Evolutionary conservation across 2,888 invertebrate genomes (phyloP), one percentile per base, ranked within the genome.

Genomic region (Oligia strigilis): DNA sequence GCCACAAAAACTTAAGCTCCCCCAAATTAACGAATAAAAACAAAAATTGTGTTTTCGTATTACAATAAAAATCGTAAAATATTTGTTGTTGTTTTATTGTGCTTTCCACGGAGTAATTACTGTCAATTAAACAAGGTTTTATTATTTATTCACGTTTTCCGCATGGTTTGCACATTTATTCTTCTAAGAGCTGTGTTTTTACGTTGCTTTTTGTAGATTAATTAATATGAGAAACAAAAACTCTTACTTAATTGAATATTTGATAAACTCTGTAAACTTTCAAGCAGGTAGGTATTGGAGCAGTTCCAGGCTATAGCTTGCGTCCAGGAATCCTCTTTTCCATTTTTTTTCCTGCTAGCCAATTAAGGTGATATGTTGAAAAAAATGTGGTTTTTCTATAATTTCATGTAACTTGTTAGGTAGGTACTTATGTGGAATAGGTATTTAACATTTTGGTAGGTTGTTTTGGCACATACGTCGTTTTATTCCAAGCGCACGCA

Each of bases 21-120:
- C 81, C 87, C 67, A 87, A 84, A 77, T 85, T 80, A 77, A 77
- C 72, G 49, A 87, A 74, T 83, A 77, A 79, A 85, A 86, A 72
- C 36, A 17, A 82, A 78, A 70, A 55, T 72, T 82, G 60, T 71
- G 72, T 73, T 84, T 85, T 81, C 69, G 17, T 78, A 65, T 36
- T 74, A 66, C 19, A 78, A 76, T 75, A 77, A 79, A 72, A 77
- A 78, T 79, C 58, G 65, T 78, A 46, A 87, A 81, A 77, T 87
- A 80, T 77, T 58, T 67, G 49, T 69, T 75, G 72, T 80, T 77
- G 23, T 73, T 80, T 80, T 82, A 80, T 75, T 78, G 65, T 55
- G 77, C 71, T 82, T 88, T 86, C 81, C 78, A 75, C 77, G 72
- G 36, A 70, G 77, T 76, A 78, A 75, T 80, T 80, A 84, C 72